A percentile compares a stretch with the other conserved stretches of the same genome.
phyloP scores from a whole-genome alignment of 2,797 vertebrate species.

The Nasua narica region DNA sequence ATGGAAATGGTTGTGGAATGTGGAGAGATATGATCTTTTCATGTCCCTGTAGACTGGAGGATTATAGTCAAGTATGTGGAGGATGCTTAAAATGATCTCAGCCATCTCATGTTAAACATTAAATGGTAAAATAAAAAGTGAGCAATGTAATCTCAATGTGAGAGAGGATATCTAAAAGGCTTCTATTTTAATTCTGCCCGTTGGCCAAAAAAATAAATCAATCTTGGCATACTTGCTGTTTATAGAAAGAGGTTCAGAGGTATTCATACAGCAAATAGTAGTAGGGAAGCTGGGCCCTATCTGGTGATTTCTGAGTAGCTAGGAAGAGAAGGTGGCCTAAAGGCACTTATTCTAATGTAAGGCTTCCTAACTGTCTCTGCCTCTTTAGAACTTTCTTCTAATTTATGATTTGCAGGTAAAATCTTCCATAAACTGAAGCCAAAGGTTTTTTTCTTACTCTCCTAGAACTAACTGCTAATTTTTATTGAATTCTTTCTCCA shows the following conservation, averaged over 20 bases:
- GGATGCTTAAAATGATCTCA: background rate
- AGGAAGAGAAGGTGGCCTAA: background rate
- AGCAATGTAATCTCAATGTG: background rate
- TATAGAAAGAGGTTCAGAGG: background rate
- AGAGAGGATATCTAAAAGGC: background rate
- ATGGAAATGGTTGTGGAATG: background rate
- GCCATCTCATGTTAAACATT: background rate
- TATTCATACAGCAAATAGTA: constrained; percentile 15
- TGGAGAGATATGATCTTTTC: background rate
- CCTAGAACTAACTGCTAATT: background rate
- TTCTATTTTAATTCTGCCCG: background rate
- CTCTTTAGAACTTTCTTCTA: background rate
- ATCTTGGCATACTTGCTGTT: background rate
- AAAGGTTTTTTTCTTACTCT: background rate
- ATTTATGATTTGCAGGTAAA: background rate
- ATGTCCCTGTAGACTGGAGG: background rate
- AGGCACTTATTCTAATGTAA: background rate
- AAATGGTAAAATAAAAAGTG: background rate
- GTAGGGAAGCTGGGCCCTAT: background rate
- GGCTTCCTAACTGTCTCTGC: background rate
- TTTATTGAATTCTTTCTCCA: background rate
- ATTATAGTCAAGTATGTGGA: background rate
- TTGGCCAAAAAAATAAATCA: constrained; percentile 25
- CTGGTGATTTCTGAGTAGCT: background rate
- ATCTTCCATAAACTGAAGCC: background rate